Base-by-base conservation (phyloP, 2,888 invertebrate genomes). In the Mythimna impura region DNA sequence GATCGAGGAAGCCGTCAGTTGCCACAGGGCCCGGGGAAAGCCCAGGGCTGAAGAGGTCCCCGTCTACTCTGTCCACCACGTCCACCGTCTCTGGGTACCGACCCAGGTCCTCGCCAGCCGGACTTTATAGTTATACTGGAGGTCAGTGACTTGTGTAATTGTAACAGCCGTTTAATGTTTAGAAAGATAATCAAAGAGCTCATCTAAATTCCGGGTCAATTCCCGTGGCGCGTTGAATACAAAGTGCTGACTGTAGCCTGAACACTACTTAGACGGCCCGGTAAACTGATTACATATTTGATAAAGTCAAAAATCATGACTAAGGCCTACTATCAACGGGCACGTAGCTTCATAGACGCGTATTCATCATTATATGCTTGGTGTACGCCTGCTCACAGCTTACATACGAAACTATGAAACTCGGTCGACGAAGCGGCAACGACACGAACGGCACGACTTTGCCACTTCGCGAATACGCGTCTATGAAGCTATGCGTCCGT, bases 41-140 rank as follows among this genome's bases (percentile, higher is more conserved):
- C 70, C 85, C 91, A 64, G 92, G 92, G 47, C 81, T 95, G 82
- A 94, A 89, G 83, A 87, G 95, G 67, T 96, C 95, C 3, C 95
- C 95, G 22, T 96, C 95, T 72, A 95, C 94, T 7, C 89, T 95
- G n/a, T 96, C 96, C 65, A 96, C 96, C 3, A 90, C 93, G 58
- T 96, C 96, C 57, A 94, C 94, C 3, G 91, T 91, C 3, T 96
- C 96, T 3, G 94, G 96, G 62, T 96, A 97, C 86, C 94, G 98
- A 82, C 98, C 98, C 2, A 96, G 98, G 83, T 98, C 98, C 66
- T 98, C 98, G 78, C 98, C 98, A 7, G 97, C 98, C 17, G 98
- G 98, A n/a, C 96, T 98, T 75, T 97, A 97, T 90, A 97, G 97
- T 85, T 98, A 98, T 88, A 98, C 98, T 83, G 97, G 97, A 92